phyloP scores from a whole-genome alignment of 2,113 vertebrate genomes.

The Antechinus flavipes region DNA sequence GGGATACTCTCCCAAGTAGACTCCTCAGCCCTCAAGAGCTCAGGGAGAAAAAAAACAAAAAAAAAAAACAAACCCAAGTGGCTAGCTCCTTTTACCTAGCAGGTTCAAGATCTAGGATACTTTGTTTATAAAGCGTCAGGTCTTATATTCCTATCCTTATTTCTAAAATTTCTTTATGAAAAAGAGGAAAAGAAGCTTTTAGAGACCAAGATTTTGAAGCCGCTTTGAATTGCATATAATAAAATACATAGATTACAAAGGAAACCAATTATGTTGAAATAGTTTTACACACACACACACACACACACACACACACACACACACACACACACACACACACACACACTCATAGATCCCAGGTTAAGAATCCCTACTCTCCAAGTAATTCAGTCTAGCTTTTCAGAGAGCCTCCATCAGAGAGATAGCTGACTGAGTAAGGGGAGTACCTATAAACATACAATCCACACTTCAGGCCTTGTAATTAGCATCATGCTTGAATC shows the following conservation, averaged over 20 bases:
- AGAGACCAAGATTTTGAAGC: background rate
- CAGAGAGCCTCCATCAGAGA: background rate
- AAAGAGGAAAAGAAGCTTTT: background rate
- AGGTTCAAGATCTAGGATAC: background rate
- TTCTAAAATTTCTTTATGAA: background rate
- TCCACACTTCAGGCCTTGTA: background rate
- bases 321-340: too few relatives aligned
- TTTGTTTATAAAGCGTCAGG: background rate
- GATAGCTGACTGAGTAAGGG: background rate
- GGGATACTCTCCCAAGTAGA: background rate
- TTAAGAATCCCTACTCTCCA: background rate
- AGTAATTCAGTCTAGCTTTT: background rate
- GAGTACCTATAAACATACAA: background rate
- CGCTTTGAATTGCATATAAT: background rate
- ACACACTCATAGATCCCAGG: background rate
- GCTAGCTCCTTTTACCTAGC: background rate
- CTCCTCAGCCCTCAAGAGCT: background rate
- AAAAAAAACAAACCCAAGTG: background rate
- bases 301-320: too few relatives aligned
- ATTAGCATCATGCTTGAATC: background rate
- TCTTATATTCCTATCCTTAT: background rate
- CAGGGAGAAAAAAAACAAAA: background rate
- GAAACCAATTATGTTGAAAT: background rate
- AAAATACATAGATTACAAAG: background rate
- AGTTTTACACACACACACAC: background rate